These are phyloP conservation scores for Quiscalus mexicanus DNA, from an alignment of 2,113 vertebrate genomes.

Conservation along the genomic window DNA sequence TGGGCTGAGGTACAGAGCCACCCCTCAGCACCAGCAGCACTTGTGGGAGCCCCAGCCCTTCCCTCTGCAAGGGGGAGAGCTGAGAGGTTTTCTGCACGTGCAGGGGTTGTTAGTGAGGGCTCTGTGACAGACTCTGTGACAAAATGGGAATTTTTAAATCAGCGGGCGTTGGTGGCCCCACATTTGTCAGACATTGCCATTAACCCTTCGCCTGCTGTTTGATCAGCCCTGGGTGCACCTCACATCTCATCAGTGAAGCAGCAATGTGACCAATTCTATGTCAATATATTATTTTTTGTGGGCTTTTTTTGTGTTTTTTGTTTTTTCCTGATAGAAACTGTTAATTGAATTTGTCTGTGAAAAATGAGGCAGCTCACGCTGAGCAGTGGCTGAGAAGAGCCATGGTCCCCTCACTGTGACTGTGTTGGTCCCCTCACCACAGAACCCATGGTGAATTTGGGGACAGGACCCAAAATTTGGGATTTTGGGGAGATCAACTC, in stretches of 20 bases:
- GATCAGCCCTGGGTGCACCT: neutral
- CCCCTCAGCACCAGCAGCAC: neutral
- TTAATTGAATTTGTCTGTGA: neutral
- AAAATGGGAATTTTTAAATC: neutral
- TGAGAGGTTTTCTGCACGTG: neutral
- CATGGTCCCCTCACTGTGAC: neutral
- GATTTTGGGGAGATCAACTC: neutral
- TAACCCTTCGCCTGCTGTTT: neutral
- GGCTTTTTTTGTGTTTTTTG: neutral
- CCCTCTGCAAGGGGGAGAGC: neutral
- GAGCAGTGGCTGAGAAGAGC: neutral
- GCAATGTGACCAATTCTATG: rapidly evolving
- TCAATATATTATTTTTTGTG: neutral
- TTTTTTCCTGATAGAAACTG: neutral
- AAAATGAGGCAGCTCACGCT: neutral
- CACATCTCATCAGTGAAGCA: neutral
- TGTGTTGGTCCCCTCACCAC: neutral
- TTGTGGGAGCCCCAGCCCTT: neutral
- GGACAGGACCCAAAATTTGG: neutral
- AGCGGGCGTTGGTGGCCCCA: neutral
- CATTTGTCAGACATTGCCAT: neutral
- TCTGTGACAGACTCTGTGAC: neutral
- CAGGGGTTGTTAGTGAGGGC: neutral
- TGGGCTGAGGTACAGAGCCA: neutral
- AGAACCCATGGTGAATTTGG: neutral